Conservation (phyloP, 2,888 invertebrate species). For the Pyrocoelia pectoralis region DNA sequence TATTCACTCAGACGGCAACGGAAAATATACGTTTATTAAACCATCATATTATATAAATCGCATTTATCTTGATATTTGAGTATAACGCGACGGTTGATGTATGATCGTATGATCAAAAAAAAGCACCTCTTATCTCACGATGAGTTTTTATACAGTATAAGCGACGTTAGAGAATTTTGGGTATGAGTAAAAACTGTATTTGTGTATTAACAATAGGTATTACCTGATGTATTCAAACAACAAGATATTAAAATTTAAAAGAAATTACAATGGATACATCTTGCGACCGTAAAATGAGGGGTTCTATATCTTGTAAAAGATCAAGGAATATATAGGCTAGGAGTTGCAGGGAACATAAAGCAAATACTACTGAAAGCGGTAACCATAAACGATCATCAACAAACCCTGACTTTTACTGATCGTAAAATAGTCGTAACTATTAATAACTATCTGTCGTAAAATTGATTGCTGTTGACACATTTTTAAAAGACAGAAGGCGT, state of each 20-base stretch:
- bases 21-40: too few species aligned
- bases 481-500: constrained; percentile 59
- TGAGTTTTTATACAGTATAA: too few species aligned
- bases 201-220: not conserved
- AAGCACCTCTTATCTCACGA: too few species aligned
- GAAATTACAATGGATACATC: not conserved
- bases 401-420: constrained; percentile 62
- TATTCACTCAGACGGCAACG: too few species aligned
- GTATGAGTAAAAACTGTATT: too few species aligned
- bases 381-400: constrained; percentile 49
- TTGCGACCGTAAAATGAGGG: constrained; percentile 17
- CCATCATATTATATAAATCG: too few species aligned
- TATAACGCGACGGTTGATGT: too few species aligned
- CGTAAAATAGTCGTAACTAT: constrained; percentile 67
- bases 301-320: constrained; percentile 12
- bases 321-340: constrained; percentile 3
- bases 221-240: not conserved
- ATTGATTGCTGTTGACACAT: constrained; percentile 67
- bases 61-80: too few species aligned
- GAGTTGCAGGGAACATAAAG: constrained; percentile 32
- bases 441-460: constrained; percentile 67
- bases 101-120: too few species aligned
- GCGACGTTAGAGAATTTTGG: too few species aligned
- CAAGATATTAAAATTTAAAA: not conserved
- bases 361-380: constrained; percentile 42